These are phyloP conservation scores for Hipposideros larvatus DNA, from an alignment of 2,797 vertebrate genomes.

Conservation along the genomic window DNA sequence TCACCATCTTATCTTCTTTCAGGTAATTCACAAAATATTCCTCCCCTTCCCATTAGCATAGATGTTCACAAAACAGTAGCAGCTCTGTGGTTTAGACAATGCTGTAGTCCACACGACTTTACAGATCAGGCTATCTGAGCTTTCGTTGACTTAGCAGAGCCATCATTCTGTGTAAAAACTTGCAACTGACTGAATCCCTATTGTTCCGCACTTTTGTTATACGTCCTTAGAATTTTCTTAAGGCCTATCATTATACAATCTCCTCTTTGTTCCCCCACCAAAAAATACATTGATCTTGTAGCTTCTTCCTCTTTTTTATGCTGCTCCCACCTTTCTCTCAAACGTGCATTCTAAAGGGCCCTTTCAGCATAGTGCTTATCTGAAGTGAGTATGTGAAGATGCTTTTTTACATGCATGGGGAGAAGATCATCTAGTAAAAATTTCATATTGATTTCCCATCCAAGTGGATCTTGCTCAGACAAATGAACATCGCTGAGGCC, in stretches of 20 bases:
- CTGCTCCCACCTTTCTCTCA: not conserved
- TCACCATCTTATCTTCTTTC: not conserved
- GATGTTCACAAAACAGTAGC: not conserved
- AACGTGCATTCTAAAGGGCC: not conserved
- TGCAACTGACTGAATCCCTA: not conserved
- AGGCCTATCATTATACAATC: not conserved
- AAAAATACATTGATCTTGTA: not conserved
- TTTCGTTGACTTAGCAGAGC: not conserved
- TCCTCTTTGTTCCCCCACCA: not conserved
- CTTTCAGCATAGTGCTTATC: constrained; percentile 25
- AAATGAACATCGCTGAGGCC: not conserved
- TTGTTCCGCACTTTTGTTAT: not conserved
- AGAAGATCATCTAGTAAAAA: constrained; percentile 49
- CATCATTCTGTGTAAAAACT: constrained; percentile 12
- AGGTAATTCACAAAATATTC: not conserved
- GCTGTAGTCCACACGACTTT: not conserved
- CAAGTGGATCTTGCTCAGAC: constrained; percentile 22
- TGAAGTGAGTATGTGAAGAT: not conserved
- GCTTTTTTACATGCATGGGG: not conserved
- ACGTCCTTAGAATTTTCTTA: constrained; percentile 10
- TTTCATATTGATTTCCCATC: constrained; percentile 62
- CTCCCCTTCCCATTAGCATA: not conserved
- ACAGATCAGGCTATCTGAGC: not conserved
- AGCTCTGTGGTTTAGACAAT: not conserved
- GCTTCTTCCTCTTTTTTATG: not conserved